phyloP scores from a whole-genome alignment of 2,113 vertebrate genomes.

The Bubo scandiacus region DNA sequence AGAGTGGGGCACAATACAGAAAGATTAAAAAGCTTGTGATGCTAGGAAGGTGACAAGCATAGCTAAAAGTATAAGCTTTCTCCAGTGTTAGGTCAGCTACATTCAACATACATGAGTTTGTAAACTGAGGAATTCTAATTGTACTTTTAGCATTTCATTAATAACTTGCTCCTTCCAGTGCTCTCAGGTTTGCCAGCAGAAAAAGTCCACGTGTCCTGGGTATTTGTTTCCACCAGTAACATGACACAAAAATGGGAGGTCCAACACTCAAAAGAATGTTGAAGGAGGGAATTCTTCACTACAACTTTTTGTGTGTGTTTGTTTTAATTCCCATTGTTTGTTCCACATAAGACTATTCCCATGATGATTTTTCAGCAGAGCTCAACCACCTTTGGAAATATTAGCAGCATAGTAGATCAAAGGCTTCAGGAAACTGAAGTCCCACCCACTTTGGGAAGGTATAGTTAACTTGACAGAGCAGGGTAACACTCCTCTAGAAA shows the following conservation, averaged over 20 bases:
- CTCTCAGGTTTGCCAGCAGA: neutral
- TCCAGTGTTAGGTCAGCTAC: neutral
- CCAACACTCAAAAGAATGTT: neutral
- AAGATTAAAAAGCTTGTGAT: neutral
- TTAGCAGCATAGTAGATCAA: neutral
- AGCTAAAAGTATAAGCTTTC: neutral
- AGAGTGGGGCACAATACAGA: neutral
- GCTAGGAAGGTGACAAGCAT: neutral
- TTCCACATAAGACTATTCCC: neutral
- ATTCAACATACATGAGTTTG: neutral
- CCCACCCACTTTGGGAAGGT: neutral
- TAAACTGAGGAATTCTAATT: neutral
- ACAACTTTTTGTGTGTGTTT: neutral
- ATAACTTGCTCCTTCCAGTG: neutral
- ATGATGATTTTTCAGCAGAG: neutral
- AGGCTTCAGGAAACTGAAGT: neutral
- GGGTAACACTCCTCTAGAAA: neutral
- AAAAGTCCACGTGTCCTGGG: neutral
- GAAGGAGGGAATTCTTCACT: neutral
- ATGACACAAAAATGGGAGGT: neutral
- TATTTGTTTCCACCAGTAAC: neutral
- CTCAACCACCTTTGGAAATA: neutral
- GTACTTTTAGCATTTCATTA: neutral
- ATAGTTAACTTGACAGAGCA: neutral
- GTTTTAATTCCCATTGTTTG: neutral